A percentile compares a stretch with the other conserved stretches of the same genome.
Conservation (phyloP, 2,113 vertebrate species). For the Chamaea fasciata region DNA sequence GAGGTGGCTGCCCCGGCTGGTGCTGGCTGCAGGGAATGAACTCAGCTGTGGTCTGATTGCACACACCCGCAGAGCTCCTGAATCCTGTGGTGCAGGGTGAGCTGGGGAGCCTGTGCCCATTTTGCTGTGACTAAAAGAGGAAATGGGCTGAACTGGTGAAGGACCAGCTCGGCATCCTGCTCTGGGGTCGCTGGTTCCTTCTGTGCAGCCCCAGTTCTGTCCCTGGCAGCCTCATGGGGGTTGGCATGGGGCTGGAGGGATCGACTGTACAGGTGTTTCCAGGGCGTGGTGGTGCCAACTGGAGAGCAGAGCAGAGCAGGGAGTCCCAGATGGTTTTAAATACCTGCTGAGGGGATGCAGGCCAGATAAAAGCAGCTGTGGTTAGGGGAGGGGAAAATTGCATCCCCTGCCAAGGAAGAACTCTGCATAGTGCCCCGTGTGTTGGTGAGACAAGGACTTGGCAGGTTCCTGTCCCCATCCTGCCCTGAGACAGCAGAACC, state of each 20-base stretch:
- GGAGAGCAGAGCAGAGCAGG: background rate
- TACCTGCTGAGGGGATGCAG: background rate
- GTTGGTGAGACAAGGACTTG: background rate
- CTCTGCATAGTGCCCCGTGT: background rate
- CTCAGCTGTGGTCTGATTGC: background rate
- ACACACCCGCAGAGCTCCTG: rapidly evolving
- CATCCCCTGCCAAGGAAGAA: background rate
- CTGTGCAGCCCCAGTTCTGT: background rate
- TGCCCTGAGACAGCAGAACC: background rate
- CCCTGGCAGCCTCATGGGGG: background rate
- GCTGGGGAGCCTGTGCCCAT: background rate
- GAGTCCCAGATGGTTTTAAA: background rate
- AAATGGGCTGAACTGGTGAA: background rate
- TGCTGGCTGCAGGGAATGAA: background rate
- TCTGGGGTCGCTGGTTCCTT: background rate
- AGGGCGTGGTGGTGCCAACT: background rate
- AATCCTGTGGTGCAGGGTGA: rapidly evolving
- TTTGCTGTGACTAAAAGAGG: background rate
- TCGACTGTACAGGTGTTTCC: background rate
- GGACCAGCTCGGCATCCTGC: background rate
- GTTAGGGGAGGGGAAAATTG: background rate
- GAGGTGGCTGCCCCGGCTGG: background rate
- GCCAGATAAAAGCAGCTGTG: background rate
- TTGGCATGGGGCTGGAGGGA: background rate
- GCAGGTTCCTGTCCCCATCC: background rate